phyloP scores from a whole-genome alignment of 1,140 invertebrate genomes.

The Hyphantria cunea region DNA sequence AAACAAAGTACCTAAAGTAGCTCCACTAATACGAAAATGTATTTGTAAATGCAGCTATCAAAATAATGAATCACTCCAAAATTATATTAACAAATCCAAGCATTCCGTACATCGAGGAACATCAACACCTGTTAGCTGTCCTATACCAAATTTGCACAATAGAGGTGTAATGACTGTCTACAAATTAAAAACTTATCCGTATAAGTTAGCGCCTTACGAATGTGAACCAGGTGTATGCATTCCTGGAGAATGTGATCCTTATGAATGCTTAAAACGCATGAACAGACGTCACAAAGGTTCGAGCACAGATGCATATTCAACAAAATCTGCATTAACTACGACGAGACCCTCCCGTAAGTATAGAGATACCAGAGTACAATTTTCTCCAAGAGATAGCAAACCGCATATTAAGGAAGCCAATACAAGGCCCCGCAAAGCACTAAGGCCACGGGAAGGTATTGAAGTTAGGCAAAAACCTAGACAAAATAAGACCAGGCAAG shows the following conservation, averaged over 20 bases:
- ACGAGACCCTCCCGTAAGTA: background rate
- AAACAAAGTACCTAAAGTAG: too few relatives aligned
- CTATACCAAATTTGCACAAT: background rate
- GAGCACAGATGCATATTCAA: background rate
- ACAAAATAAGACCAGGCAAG: conserved; percentile 13
- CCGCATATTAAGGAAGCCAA: background rate
- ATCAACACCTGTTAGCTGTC: too few relatives aligned
- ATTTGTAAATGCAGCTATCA: too few relatives aligned
- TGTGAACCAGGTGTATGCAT: conserved; percentile 47
- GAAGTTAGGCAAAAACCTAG: too few relatives aligned
- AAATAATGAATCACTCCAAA: too few relatives aligned
- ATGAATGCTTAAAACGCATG: conserved; percentile 42
- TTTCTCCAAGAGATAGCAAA: background rate
- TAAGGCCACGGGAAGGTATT: too few relatives aligned
- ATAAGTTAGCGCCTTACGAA: conserved; percentile 37
- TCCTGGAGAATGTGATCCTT: conserved; percentile 43
- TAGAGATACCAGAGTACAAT: background rate
- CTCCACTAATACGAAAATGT: too few relatives aligned
- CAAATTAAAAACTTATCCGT: background rate
- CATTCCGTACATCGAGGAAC: too few relatives aligned
- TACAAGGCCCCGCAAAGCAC: too few relatives aligned
- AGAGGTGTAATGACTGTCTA: background rate
- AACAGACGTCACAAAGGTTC: conserved; percentile 15
- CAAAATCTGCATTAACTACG: background rate
- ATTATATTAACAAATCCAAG: too few relatives aligned